Base-by-base conservation (phyloP, 2,113 vertebrate genomes). In the Mystacornis crossleyi region DNA sequence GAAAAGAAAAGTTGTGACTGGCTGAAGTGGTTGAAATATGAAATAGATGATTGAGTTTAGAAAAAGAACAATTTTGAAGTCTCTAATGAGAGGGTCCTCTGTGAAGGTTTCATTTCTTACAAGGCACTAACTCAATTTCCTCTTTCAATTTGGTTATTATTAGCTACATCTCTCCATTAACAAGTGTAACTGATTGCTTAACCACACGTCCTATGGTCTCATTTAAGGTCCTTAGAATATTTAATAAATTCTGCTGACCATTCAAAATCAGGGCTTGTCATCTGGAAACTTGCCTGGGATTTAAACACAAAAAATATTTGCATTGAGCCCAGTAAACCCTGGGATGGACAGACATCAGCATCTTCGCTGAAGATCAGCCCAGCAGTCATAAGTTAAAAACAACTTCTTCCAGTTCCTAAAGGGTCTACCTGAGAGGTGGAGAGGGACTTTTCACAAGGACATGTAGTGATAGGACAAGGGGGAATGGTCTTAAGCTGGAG, bases 141-240 rank as follows among this genome's bases (percentile, higher is more conserved):
- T 92, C 72, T 89, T 78, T 79, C 54, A 36, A 61, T 95, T 90
- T 72, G 29, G 67, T 90, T 96, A 90, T 83, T 92, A 86, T 73
- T 90, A 74, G 54, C 38, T 86, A 38, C 58, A 61, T 73, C 34
- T 81, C 60, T 67, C 50, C 83, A 51, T 81, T 77, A 95, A 66
- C 40, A 77, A 86, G 34, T 23, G 45, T 77, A 95, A 97, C 57
- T 69, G 53, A 93, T 87, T 54, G 45, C 71, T 92, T 54, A 86
- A 57, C 67, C 38, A 70, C 47, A 58, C 9, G 14, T 73, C 48
- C 54, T 73, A 12, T 25, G 16, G 45, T 80, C 40, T 33, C 53
- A 80, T 69, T 82, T 72, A 94, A 92, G 31, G 33, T 50, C 62
- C 18, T 78, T 51, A 54, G 15, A 77, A 70, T 58, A 66, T 38